Evolutionary conservation across 2,113 vertebrate species (phyloP).

Genomic region (Albula goreensis): DNA sequence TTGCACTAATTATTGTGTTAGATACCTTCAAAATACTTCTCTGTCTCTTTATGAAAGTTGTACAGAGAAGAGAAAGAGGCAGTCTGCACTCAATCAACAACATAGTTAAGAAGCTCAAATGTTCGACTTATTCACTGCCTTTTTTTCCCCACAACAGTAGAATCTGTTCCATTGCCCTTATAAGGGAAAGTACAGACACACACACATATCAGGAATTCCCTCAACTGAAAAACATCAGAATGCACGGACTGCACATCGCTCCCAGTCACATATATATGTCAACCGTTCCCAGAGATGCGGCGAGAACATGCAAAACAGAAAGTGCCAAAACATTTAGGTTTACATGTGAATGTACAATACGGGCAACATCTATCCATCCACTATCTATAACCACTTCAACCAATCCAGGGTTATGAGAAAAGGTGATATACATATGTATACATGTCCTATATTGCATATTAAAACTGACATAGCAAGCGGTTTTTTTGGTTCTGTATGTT

Average conservation of each 20-base stretch:
- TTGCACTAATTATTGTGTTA: constrained; percentile 1
- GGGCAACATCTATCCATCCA: no score
- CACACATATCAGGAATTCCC: neutral
- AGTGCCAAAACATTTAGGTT: neutral
- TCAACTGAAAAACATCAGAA: neutral
- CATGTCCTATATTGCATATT: no score
- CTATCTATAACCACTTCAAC: no score
- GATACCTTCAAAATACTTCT: neutral
- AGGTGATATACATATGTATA: no score
- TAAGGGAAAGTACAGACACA: neutral
- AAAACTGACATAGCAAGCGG: no score
- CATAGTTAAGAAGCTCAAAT: neutral
- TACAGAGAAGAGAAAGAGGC: neutral
- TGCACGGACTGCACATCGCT: neutral
- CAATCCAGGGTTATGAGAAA: no score
- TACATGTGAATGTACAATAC: neutral
- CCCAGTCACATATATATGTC: neutral
- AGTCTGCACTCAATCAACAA: neutral
- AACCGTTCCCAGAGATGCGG: no score
- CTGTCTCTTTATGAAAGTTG: neutral
- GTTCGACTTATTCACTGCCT: neutral
- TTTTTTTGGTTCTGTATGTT: neutral
- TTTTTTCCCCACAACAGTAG: neutral
- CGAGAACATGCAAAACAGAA: no score
- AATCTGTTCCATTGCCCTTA: neutral